phyloP scores from a whole-genome alignment of 2,888 invertebrate genomes.

The Spicauda simplicius region DNA sequence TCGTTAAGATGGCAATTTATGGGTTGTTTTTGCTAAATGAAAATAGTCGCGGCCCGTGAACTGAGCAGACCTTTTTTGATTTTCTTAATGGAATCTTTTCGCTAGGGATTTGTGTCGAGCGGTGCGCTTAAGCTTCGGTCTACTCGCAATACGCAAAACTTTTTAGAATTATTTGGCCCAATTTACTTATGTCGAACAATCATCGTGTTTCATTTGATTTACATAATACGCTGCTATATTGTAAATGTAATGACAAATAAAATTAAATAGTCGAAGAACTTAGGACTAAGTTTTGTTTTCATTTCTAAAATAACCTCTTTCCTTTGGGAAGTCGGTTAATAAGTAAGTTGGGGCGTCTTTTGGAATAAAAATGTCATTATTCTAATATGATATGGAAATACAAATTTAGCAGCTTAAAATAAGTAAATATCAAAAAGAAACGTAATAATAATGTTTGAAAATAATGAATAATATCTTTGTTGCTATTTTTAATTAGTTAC shows the following conservation, averaged over 20 bases:
- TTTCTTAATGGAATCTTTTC: conserved; percentile 84
- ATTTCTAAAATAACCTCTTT: too few relatives aligned
- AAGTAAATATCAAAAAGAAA: too few relatives aligned
- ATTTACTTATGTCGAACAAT: conserved; percentile 16
- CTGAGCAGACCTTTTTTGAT: conserved; percentile 82
- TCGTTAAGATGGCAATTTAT: conserved; percentile 85
- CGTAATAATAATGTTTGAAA: too few relatives aligned
- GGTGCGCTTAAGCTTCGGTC: conserved; percentile 71
- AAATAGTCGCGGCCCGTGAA: conserved; percentile 81
- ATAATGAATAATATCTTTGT: too few relatives aligned
- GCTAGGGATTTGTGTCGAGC: conserved; percentile 80
- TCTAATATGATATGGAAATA: background rate
- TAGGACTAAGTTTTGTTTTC: background rate
- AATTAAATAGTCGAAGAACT: too few relatives aligned
- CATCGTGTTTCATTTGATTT: background rate
- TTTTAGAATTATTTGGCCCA: conserved; percentile 18
- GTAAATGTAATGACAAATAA: too few relatives aligned
- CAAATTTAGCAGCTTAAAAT: too few relatives aligned
- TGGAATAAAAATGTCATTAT: too few relatives aligned
- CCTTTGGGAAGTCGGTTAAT: too few relatives aligned
- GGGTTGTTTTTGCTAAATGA: conserved; percentile 85
- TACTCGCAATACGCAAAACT: conserved; percentile 57
- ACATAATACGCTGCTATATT: background rate
- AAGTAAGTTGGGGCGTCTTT: too few relatives aligned
- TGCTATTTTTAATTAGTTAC: too few relatives aligned